Conservation (phyloP, 2,888 invertebrate species). For the Tachystola acroxantha region DNA sequence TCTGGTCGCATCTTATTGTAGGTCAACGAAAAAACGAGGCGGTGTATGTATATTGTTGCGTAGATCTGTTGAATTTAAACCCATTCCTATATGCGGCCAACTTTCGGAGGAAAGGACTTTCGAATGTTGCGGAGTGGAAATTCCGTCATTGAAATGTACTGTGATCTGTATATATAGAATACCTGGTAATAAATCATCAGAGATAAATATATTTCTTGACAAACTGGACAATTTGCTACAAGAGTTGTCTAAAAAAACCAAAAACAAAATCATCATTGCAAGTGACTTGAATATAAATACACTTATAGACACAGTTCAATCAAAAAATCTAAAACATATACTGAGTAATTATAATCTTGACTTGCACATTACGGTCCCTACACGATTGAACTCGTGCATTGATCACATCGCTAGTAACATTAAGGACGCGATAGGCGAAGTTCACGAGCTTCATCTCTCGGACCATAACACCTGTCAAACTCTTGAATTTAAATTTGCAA, state of each 20-base stretch:
- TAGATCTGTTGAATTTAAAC: background rate
- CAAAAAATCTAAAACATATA: background rate
- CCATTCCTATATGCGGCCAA: background rate
- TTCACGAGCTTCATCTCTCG: slow-evolving; percentile 1
- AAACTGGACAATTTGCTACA: slow-evolving; percentile 1
- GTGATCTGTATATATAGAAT: slow-evolving; percentile 7
- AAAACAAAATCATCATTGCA: slow-evolving; percentile 2
- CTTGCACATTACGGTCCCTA: background rate
- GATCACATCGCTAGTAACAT: slow-evolving; percentile 3
- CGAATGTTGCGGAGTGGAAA: slow-evolving; percentile 7
- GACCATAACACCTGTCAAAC: slow-evolving; percentile 6
- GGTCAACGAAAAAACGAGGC: slow-evolving; percentile 8
- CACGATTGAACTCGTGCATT: slow-evolving; percentile 1
- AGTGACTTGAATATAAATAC: slow-evolving; percentile 5
- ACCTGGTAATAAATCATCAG: background rate
- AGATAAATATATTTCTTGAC: background rate
- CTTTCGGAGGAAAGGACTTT: background rate
- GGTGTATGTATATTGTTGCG: slow-evolving; percentile 10
- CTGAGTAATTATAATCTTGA: background rate
- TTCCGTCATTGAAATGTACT: background rate
- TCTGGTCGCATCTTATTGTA: slow-evolving; percentile 7
- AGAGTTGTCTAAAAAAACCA: background rate
- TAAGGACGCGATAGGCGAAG: background rate
- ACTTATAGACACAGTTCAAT: background rate
- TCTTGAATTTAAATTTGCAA: background rate